Evolutionary conservation across 2,113 vertebrate species (phyloP), one percentile per base, ranked within the genome.

Genomic region (Myrmecophaga tridactyla): DNA sequence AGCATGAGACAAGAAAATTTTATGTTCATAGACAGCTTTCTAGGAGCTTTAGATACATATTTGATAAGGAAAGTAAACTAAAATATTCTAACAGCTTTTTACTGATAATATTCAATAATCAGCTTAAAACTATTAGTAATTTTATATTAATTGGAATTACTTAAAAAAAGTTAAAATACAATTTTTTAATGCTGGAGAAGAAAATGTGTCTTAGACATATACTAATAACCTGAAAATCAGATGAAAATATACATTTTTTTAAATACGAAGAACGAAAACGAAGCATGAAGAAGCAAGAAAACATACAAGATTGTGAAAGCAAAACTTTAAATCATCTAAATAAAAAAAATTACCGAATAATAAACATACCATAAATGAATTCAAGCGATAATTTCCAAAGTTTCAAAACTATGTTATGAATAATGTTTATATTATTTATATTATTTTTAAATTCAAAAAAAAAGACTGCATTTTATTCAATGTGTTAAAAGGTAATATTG

Each of bases 101-200:
- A 91, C 11, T 85, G 70, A 73, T 72, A 90, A 41, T 69, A 80
- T 31, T 62, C 81, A 86, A 89, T 46, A 91, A 89, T 92, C 62
- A 91, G 12, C 25, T 89, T 81, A n/a, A n/a, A 60, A 84, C 36
- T 53, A 34, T 46, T 81, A 84, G 4, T 53, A 41, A 43, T 63
- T 91, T 65, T 81, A 77, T 51, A 51, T 65, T 84, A 67, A 63
- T 25, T 84, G 34, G 12, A 58, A 23, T 92, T 80, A 43, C 39
- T 65, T 73, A 92, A 76, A 70, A 46, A 84, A 75, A 60, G 80
- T 39, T n/a, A 51, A 70, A 91, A n/a, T 41, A 0, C 53, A 36
- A 51, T 43, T 53, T 43, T 86, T 67, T 67, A 92, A 60, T 58
- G 15, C 0, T 86, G 27, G 21, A 53, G 34, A 17, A 90, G n/a